phyloP scores from a whole-genome alignment of 2,797 vertebrate species.

The Periparus ater region DNA sequence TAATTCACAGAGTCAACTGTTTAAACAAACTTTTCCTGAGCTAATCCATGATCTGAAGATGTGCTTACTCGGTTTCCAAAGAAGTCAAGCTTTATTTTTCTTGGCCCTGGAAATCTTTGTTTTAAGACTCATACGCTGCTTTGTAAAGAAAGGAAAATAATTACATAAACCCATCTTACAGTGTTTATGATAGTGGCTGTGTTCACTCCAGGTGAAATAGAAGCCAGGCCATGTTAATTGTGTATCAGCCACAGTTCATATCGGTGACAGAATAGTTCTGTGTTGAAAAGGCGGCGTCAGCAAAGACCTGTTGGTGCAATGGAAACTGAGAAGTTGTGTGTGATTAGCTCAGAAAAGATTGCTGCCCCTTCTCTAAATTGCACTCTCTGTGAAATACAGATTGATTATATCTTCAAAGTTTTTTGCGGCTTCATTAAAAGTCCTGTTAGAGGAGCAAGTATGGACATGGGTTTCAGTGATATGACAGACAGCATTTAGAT shows the following conservation, averaged over 20 bases:
- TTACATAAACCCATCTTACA: background rate
- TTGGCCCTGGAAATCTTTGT: background rate
- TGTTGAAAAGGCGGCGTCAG: background rate
- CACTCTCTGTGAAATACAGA: background rate
- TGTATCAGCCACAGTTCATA: background rate
- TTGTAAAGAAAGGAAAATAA: background rate
- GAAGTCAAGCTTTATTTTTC: background rate
- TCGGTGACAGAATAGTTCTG: background rate
- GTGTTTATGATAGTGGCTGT: background rate
- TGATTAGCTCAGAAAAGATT: constrained; percentile 9
- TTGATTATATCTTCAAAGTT: background rate
- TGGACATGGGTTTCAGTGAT: background rate
- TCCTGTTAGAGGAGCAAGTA: background rate
- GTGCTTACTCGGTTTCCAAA: background rate
- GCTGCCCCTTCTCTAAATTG: constrained; percentile 1
- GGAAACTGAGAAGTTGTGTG: background rate
- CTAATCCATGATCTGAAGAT: background rate
- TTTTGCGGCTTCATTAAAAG: background rate
- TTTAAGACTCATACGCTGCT: background rate
- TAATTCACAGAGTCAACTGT: background rate
- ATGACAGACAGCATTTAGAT: background rate
- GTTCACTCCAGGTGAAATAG: background rate
- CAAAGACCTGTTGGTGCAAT: background rate
- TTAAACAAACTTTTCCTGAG: background rate
- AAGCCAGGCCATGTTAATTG: background rate